Percentiles rank a stretch among this genome's conserved stretches.
Evolutionary conservation across 2,888 invertebrate species (phyloP).

Genomic region (Pollenia angustigena): DNA sequence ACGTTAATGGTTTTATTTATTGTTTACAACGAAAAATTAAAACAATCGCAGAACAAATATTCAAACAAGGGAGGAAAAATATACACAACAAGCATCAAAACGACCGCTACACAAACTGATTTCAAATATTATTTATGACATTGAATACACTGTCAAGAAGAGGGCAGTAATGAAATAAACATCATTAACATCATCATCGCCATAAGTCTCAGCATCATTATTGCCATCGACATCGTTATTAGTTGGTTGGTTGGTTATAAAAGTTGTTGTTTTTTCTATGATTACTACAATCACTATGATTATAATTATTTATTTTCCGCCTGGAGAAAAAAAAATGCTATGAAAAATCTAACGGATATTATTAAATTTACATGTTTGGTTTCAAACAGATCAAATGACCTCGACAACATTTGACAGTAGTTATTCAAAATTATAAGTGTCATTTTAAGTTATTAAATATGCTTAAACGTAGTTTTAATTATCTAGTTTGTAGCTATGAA

Average conservation of each 20-base stretch:
- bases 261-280: conserved; percentile 10
- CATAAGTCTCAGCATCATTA: conserved; percentile 19
- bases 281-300: conserved; percentile 22
- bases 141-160: conserved; percentile 68
- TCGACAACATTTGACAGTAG: not conserved
- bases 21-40: conserved; percentile 47
- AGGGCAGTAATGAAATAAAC: conserved; percentile 60
- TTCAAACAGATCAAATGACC: not conserved
- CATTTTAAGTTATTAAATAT: no score
- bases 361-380: conserved; percentile 1
- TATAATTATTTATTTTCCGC: conserved; percentile 23
- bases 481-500: no score
- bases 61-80: not conserved
- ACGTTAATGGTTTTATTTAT: conserved; percentile 66
- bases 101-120: conserved; percentile 51
- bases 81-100: conserved; percentile 24
- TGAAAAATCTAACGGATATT: conserved; percentile 41
- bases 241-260: not conserved
- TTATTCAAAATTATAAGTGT: not conserved
- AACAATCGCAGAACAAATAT: conserved; percentile 39
- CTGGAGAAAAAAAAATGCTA: conserved; percentile 15
- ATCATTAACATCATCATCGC: conserved; percentile 5
- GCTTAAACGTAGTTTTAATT: not conserved
- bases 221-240: conserved; percentile 3
- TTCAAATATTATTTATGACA: conserved; percentile 68